Evolutionary conservation across 2,113 vertebrate species (phyloP).

Genomic region (Maccullochella peelii): DNA sequence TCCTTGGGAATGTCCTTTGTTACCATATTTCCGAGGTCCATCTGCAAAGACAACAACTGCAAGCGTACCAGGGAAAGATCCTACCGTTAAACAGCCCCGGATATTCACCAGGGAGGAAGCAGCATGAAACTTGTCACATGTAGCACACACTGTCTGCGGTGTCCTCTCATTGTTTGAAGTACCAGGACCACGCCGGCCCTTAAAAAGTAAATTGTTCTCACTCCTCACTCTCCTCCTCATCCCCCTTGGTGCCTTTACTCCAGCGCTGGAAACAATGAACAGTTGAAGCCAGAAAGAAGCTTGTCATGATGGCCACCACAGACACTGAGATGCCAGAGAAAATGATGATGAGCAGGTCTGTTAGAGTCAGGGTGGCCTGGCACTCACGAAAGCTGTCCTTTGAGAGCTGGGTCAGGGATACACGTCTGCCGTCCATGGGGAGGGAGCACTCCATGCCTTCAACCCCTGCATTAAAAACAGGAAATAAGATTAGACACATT

Average conservation of each 20-base stretch:
- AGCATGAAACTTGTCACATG: conserved; percentile 18
- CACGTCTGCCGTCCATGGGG: conserved; percentile 89
- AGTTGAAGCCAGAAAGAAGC: conserved; percentile 96
- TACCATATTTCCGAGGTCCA: conserved; percentile 30
- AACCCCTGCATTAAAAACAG: conserved; percentile 84
- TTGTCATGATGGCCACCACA: conserved; percentile 95
- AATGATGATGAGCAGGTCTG: conserved; percentile 97
- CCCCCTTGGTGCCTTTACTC: conserved; percentile 93
- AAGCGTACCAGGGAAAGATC: conserved; percentile 27
- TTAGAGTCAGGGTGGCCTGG: conserved; percentile 92
- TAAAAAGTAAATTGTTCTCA: conserved; percentile 67
- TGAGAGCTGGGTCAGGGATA: conserved; percentile 92
- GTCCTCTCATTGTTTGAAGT: conserved; percentile 34
- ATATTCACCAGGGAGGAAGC: conserved; percentile 44
- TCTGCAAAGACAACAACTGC: conserved; percentile 55
- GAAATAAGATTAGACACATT: conserved; percentile 37
- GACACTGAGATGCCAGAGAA: conserved; percentile 98
- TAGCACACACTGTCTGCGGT: conserved; percentile 24
- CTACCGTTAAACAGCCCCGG: conserved; percentile 38
- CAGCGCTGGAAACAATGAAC: conserved; percentile 97
- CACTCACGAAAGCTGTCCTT: conserved; percentile 97
- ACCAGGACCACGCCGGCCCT: neutral
- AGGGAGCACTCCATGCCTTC: conserved; percentile 94
- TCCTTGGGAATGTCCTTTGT: conserved; percentile 48
- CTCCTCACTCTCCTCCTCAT: conserved; percentile 94